Evolutionary conservation across 2,797 vertebrate genomes (phyloP).

Genomic region (Pseudocheirus occidentalis): DNA sequence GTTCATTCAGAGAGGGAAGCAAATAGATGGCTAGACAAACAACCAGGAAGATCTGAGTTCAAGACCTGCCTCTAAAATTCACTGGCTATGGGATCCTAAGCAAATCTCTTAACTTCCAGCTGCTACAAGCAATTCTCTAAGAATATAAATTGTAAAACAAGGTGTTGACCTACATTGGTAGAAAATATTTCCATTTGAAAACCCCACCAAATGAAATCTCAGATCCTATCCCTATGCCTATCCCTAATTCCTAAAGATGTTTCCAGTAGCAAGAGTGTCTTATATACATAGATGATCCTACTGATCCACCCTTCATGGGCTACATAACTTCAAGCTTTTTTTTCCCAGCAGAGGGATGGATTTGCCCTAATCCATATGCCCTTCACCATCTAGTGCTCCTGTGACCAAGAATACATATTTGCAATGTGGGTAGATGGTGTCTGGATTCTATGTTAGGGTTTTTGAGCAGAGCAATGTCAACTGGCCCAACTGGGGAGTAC

Average conservation of each 20-base stretch:
- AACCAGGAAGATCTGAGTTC: not conserved
- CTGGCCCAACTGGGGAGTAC: not conserved
- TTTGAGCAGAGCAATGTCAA: not conserved
- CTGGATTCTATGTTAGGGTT: not conserved
- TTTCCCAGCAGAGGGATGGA: not conserved
- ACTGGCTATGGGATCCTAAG: not conserved
- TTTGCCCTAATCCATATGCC: not conserved
- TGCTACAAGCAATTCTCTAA: not conserved
- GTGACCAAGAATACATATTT: not conserved
- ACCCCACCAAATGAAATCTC: not conserved
- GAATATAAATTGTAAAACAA: not conserved
- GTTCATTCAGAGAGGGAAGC: not conserved
- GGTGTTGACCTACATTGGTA: not conserved
- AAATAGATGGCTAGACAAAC: not conserved
- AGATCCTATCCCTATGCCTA: not conserved
- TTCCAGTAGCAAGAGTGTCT: not conserved
- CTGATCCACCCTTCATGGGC: not conserved
- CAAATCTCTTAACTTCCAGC: not conserved
- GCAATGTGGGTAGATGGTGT: not conserved
- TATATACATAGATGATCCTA: not conserved
- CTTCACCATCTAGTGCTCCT: not conserved
- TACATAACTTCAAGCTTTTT: not conserved
- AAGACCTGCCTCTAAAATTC: not conserved
- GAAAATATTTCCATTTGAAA: too few relatives aligned
- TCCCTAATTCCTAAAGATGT: not conserved